A percentile compares a stretch with the other conserved stretches of the same genome.
Evolutionary conservation across 2,797 vertebrate genomes (phyloP).

Genomic region (Eospalax fontanierii): DNA sequence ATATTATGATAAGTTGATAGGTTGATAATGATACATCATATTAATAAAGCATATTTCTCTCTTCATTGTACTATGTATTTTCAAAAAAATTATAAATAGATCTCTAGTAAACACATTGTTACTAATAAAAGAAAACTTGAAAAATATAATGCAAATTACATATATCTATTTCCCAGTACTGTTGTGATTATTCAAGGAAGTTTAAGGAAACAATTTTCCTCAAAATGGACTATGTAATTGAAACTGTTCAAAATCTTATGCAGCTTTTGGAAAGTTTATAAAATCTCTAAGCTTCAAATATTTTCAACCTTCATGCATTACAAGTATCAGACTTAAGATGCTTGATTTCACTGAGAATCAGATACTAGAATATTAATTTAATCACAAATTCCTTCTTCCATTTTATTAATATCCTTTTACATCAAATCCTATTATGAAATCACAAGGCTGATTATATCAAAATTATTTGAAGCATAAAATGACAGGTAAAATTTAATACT

Average conservation of each 20-base stretch:
- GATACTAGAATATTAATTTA: neutral
- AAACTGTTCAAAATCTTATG: neutral
- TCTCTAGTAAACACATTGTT: neutral
- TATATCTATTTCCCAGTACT: neutral
- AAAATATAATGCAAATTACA: neutral
- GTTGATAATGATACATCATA: neutral
- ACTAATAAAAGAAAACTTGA: neutral
- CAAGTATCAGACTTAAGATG: neutral
- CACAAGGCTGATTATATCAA: neutral
- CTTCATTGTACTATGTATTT: neutral
- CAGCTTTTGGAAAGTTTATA: neutral
- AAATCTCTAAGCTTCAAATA: neutral
- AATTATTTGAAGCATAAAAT: neutral
- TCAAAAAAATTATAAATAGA: neutral
- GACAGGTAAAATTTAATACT: neutral
- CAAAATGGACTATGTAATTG: neutral
- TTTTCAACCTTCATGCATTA: neutral
- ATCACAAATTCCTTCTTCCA: neutral
- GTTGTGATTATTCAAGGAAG: neutral
- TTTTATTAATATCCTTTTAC: neutral
- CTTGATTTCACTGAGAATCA: neutral
- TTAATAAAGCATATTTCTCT: neutral
- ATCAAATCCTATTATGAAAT: neutral
- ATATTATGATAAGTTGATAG: neutral
- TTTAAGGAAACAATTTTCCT: neutral